phyloP scores from a whole-genome alignment of 2,797 vertebrate genomes.

The Spinus olivaceus region DNA sequence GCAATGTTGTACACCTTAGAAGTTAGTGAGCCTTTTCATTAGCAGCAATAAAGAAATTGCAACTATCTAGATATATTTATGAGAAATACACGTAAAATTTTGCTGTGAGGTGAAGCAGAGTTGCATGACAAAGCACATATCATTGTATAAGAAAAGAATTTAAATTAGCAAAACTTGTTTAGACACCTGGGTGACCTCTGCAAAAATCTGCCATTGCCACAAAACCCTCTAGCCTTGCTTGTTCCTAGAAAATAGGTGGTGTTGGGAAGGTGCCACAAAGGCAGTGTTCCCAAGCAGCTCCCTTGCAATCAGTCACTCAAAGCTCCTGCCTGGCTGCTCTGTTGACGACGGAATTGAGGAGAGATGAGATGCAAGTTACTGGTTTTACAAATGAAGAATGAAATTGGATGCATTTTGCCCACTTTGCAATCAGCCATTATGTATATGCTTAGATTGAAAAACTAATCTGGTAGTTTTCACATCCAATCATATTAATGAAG shows the following conservation, averaged over 20 bases:
- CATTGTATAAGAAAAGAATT: background rate
- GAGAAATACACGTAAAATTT: background rate
- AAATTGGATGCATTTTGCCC: constrained; percentile 55
- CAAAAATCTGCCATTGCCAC: background rate
- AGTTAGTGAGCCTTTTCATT: background rate
- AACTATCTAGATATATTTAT: background rate
- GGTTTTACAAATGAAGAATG: constrained; percentile 47
- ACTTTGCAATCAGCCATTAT: constrained; percentile 55
- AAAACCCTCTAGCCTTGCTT: background rate
- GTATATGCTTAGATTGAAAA: constrained; percentile 52
- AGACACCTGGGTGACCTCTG: background rate
- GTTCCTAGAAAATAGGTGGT: background rate
- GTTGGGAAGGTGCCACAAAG: background rate
- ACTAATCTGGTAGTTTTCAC: constrained; percentile 67
- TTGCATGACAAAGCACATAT: background rate
- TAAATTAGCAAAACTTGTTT: background rate
- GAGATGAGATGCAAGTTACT: constrained; percentile 38
- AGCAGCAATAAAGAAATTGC: background rate
- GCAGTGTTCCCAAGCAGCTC: background rate
- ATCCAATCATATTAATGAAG: constrained; percentile 66
- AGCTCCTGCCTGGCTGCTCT: background rate
- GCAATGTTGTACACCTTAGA: background rate
- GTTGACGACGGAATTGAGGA: background rate
- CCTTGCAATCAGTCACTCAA: background rate
- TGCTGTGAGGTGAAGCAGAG: background rate